A percentile compares a stretch with the other conserved stretches of the same genome.
These are phyloP conservation scores for Isotomurus palustris DNA, from an alignment of 2,888 invertebrate species.

Conservation along the genomic window DNA sequence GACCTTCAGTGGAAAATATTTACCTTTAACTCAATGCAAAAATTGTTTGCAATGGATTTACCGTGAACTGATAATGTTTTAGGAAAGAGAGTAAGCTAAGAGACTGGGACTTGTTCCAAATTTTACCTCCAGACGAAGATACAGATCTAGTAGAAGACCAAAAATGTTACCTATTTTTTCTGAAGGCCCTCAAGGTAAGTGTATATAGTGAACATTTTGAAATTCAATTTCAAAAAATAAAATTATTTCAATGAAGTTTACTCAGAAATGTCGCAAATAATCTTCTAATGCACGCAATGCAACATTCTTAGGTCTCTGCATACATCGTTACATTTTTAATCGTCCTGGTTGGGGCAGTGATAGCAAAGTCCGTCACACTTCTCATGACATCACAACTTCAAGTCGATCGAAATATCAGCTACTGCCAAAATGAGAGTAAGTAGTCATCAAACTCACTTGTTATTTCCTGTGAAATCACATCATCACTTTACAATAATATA, in stretches of 20 bases:
- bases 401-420: slow-evolving; percentile 50
- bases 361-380: slow-evolving; percentile 50
- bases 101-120: slow-evolving; percentile 53
- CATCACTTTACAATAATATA: background rate
- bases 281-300: no score
- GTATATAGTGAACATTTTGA: background rate
- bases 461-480: background rate
- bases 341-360: slow-evolving; percentile 50
- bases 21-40: background rate
- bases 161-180: slow-evolving; percentile 47
- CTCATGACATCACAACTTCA: slow-evolving; percentile 50
- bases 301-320: slow-evolving; percentile 48
- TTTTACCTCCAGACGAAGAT: slow-evolving; percentile 50
- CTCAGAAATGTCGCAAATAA: background rate
- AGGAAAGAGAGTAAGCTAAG: background rate
- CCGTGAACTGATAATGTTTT: background rate
- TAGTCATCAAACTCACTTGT: background rate
- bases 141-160: slow-evolving; percentile 47
- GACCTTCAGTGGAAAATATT: background rate
- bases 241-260: background rate
- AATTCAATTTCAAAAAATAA: background rate
- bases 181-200: slow-evolving; percentile 47
- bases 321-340: slow-evolving; percentile 52
- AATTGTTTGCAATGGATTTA: background rate
- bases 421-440: slow-evolving; percentile 28